Base-by-base conservation (phyloP, 2,888 invertebrate genomes). In the Lymantria monacha region DNA sequence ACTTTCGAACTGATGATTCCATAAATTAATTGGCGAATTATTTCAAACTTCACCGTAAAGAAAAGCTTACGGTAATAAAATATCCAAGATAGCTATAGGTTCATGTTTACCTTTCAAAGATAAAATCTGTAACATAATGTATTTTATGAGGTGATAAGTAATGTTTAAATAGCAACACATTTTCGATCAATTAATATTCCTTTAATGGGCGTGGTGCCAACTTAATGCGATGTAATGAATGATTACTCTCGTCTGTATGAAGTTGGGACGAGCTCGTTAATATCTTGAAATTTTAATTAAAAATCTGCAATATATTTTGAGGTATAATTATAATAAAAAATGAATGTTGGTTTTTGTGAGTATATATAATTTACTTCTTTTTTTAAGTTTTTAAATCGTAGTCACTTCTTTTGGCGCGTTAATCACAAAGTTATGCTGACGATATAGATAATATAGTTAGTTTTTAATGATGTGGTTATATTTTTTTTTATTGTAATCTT, bases 81-180 rank as follows among this genome's bases (percentile, higher is more conserved):
- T 47, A 46, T 45, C 51, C 31, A 40, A 48, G 42, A 46, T 52
- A 64, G 53, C 47, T 58, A 55, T 57, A 56, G 51, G 53, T 47
- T 15, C 66, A 22, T 44, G 54, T 54, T 59, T 48, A 59, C 52
- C 59, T 46, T 51, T 53, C 48, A 44, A 44, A 47, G 60, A 62
- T 60, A 53, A 22, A 38, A 68, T 68, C 54, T 12, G n/a, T 7
- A 14, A n/a, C 36, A 30, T 51, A 42, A 45, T 10, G 41, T 38
- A 15, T 53, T 67, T 67, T 59, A 62, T 41, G 51, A 65, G 45
- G 61, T 65, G 69, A 33, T 14, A 31, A 66, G 49, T 44, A 49
- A 43, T 51, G 52, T 49, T 52, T 49, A 42, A 45, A 52, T 50
- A 30, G 44, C 47, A 30, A 45, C 44, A 46, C 56, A 49, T 49